Conservation (phyloP, 2,113 vertebrate genomes). For the Pimephales promelas region DNA sequence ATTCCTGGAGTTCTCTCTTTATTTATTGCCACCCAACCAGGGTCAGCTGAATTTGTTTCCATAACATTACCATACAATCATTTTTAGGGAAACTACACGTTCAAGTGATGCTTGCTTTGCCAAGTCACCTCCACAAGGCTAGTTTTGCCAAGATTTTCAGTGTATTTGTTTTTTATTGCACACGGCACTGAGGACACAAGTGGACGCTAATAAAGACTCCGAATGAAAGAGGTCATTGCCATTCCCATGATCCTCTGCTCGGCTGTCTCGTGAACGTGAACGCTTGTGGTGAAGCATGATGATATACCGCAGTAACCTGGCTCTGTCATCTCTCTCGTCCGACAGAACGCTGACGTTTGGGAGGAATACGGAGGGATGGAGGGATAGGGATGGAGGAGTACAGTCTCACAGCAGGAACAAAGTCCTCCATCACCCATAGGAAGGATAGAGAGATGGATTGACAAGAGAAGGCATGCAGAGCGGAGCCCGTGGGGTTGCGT, state of each 20-base stretch:
- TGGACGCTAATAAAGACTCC: neutral
- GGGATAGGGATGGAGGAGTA: conserved; percentile 38
- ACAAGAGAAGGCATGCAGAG: conserved; percentile 14
- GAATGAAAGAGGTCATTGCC: neutral
- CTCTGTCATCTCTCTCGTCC: neutral
- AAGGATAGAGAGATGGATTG: conserved; percentile 16
- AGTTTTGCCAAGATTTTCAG: neutral
- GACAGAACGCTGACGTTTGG: neutral
- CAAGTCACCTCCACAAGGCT: no score
- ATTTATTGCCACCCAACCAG: neutral
- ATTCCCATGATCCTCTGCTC: conserved; percentile 11
- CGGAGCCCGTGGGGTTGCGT: conserved; percentile 6
- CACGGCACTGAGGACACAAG: neutral
- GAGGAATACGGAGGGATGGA: conserved; percentile 5
- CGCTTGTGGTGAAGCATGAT: conserved; percentile 1
- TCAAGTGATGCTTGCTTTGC: no score
- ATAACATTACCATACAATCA: neutral
- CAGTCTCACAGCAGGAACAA: conserved; percentile 26
- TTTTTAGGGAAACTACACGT: neutral
- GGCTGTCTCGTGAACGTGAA: conserved; percentile 39
- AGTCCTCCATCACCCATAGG: neutral
- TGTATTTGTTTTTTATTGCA: neutral
- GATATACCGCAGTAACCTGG: neutral
- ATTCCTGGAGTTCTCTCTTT: neutral
- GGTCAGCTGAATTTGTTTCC: neutral